Evolutionary conservation across 2,888 invertebrate genomes (phyloP).

Genomic region (Reticulitermes lucifugus): DNA sequence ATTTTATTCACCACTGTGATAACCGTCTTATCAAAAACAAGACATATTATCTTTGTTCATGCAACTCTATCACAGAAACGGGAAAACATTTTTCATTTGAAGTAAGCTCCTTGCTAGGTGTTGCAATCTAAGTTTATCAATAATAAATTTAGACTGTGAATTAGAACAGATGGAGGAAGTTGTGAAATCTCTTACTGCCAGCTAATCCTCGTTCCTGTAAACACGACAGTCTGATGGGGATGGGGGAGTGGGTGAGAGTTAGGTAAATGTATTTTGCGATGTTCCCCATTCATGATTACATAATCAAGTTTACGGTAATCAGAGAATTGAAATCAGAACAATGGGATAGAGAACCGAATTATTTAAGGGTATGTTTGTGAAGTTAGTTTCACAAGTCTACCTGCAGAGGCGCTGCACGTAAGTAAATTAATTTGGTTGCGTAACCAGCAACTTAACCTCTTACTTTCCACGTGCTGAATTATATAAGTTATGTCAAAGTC

Average conservation of each 20-base stretch:
- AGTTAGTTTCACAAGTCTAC: not conserved
- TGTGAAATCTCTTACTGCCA: not conserved
- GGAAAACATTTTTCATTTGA: not conserved
- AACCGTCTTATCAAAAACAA: not conserved
- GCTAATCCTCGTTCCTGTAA: not conserved
- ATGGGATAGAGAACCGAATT: slow-evolving; percentile 7
- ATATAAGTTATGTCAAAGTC: not conserved
- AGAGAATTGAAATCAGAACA: slow-evolving; percentile 1
- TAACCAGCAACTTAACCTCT: not conserved
- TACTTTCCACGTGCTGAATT: not conserved
- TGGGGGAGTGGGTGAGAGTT: not conserved
- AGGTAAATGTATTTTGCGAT: not conserved
- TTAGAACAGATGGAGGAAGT: not conserved
- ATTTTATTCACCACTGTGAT: not conserved
- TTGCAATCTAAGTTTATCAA: slow-evolving; percentile 1
- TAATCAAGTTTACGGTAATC: slow-evolving; percentile 12
- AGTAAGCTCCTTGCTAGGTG: not conserved
- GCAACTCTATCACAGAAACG: not conserved
- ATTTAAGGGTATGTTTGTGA: slow-evolving; percentile 4
- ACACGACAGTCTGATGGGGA: not conserved
- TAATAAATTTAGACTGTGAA: slow-evolving; percentile 8
- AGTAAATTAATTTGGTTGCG: not conserved
- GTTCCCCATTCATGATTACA: not conserved
- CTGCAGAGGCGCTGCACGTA: not conserved
- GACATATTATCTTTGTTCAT: not conserved